Percentiles rank a stretch among this genome's conserved stretches.
phyloP scores from a whole-genome alignment of 2,797 vertebrate genomes.

The Amniataba percoides region DNA sequence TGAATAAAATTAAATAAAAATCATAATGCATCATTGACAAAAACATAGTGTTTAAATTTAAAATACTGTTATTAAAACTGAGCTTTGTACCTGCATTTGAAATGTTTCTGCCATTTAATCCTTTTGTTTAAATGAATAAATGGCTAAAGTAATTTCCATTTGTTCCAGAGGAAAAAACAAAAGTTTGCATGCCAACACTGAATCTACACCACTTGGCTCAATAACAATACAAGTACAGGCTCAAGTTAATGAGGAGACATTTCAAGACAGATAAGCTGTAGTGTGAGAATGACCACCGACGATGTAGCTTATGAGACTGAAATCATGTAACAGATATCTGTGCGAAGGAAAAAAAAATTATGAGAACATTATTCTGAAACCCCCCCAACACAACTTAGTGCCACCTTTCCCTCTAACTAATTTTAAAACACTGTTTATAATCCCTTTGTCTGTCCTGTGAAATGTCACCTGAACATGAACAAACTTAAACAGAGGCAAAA shows the following conservation, averaged over 20 bases:
- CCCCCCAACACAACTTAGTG: constrained; percentile 23
- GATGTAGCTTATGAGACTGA: constrained; percentile 77
- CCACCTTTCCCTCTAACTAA: constrained; percentile 22
- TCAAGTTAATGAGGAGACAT: constrained; percentile 33
- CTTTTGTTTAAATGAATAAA: constrained; percentile 24
- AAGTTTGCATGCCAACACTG: constrained; percentile 15
- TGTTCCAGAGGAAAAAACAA: constrained; percentile 13
- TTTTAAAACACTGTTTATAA: constrained; percentile 59
- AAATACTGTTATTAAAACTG: constrained; percentile 71
- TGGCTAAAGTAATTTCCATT: neutral
- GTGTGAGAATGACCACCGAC: constrained; percentile 47
- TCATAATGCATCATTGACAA: constrained; percentile 43
- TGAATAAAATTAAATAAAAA: constrained; percentile 60
- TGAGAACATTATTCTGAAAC: constrained; percentile 41
- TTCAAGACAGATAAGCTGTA: constrained; percentile 30
- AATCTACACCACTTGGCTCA: constrained; percentile 37
- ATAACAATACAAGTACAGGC: constrained; percentile 45
- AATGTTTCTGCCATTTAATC: constrained; percentile 23
- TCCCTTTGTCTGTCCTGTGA: constrained; percentile 47
- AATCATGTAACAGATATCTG: constrained; percentile 50
- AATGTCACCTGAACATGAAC: constrained; percentile 45
- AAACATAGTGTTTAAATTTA: constrained; percentile 51
- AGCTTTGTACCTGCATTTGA: constrained; percentile 37
- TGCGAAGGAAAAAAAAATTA: constrained; percentile 14
- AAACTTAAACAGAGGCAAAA: constrained; percentile 34